These are phyloP conservation scores for Euplagia quadripunctaria DNA, from an alignment of 2,888 invertebrate species.

Conservation along the genomic window DNA sequence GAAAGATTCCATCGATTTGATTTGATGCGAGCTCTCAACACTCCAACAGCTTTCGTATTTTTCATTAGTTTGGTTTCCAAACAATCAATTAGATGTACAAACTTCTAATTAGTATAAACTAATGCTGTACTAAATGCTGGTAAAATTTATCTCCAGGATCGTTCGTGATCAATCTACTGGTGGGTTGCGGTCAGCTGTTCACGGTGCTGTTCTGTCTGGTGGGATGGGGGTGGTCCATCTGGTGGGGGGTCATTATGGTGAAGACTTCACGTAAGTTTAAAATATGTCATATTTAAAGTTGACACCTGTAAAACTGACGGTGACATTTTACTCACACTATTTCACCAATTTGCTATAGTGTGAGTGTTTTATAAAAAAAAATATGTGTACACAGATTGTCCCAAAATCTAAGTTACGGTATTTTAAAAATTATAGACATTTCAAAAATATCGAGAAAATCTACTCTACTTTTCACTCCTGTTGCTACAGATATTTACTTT, in stretches of 20 bases:
- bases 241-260: conserved; percentile 98
- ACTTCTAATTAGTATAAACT: too few species aligned
- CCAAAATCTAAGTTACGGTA: too few species aligned
- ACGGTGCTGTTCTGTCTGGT: conserved; percentile 97
- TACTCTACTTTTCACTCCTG: too few species aligned
- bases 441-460: too few species aligned
- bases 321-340: background rate
- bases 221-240: conserved; percentile 99
- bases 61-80: background rate
- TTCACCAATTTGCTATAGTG: background rate
- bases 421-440: too few species aligned
- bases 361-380: too few species aligned
- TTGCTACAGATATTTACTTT: too few species aligned
- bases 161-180: conserved; percentile 94
- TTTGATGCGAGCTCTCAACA: background rate
- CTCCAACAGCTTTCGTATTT: background rate
- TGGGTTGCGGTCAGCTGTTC: conserved; percentile 96
- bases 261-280: conserved; percentile 93
- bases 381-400: too few species aligned
- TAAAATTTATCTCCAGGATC: conserved; percentile 77
- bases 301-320: background rate
- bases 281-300: background rate
- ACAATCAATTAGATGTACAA: background rate
- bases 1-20: too few species aligned
- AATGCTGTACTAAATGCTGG: background rate